A percentile compares a stretch with the other conserved stretches of the same genome.
Evolutionary conservation across 2,888 invertebrate genomes (phyloP).

Genomic region (Ophion obscuratus): DNA sequence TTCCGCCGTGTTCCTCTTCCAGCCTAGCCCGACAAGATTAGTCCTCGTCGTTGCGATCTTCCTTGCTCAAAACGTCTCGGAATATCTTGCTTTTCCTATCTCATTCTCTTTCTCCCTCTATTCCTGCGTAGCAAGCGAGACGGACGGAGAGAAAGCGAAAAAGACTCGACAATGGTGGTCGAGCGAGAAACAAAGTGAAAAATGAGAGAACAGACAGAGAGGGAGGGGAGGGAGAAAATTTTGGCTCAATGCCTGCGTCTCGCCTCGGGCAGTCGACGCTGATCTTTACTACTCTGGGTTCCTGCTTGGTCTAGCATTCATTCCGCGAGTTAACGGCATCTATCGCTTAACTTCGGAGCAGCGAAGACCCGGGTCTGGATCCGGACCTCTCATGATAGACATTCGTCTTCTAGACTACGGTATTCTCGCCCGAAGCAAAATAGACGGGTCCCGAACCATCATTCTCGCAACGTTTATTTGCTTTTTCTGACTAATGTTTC

Average conservation of each 20-base stretch:
- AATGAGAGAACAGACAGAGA: conserved; percentile 2
- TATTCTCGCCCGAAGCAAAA: conserved; percentile 17
- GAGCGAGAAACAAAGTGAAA: conserved; percentile 26
- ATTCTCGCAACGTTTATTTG: background rate
- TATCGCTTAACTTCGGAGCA: conserved; percentile 20
- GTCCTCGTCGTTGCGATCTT: conserved; percentile 38
- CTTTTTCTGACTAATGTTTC: conserved; percentile 1
- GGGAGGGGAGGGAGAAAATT: conserved; percentile 24
- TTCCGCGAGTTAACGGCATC: conserved; percentile 54
- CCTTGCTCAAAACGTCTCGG: conserved; percentile 46
- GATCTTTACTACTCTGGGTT: conserved; percentile 43
- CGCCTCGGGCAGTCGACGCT: conserved; percentile 51
- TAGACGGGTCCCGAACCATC: background rate
- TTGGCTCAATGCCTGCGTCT: conserved; percentile 52
- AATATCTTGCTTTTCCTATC: background rate
- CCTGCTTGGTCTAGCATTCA: conserved; percentile 50
- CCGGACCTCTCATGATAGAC: conserved; percentile 47
- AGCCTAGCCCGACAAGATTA: conserved; percentile 37
- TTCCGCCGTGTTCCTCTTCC: conserved; percentile 10
- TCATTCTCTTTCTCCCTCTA: background rate
- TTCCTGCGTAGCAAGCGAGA: background rate
- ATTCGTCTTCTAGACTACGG: conserved; percentile 42
- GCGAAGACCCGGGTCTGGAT: conserved; percentile 47
- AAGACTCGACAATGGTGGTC: conserved; percentile 59
- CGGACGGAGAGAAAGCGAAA: conserved; percentile 14